Conservation (phyloP, 2,888 invertebrate species). For the Tineola bisselliella region DNA sequence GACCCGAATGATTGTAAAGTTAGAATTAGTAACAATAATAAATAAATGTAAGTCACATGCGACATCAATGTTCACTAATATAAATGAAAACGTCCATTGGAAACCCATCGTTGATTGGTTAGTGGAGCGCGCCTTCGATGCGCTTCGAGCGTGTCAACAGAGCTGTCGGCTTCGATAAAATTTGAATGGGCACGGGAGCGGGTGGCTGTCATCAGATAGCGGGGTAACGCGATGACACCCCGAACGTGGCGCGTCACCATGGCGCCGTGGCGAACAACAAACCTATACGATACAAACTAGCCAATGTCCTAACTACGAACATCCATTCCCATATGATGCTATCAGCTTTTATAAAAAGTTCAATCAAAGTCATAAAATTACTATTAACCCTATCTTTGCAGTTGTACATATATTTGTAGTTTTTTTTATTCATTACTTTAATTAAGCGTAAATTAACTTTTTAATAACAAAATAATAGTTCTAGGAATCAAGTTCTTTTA, state of each 20-base stretch:
- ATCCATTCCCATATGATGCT: neutral
- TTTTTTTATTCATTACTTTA: too few relatives aligned
- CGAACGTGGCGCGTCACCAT: slow-evolving; percentile 14
- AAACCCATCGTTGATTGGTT: neutral
- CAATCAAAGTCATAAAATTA: neutral
- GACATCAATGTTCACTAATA: neutral
- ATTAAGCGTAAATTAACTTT: too few relatives aligned
- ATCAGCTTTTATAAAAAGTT: neutral
- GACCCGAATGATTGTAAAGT: too few relatives aligned
- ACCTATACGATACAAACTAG: neutral
- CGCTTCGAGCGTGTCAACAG: slow-evolving; percentile 10
- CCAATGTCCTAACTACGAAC: neutral
- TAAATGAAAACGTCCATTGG: slow-evolving; percentile 5
- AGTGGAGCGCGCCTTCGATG: slow-evolving; percentile 7
- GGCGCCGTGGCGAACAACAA: slow-evolving; percentile 8
- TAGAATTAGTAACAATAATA: too few relatives aligned
- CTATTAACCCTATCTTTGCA: neutral
- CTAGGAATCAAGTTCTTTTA: neutral
- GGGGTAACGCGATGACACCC: neutral
- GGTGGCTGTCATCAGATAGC: slow-evolving; percentile 13
- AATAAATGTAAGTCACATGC: neutral
- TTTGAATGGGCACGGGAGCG: slow-evolving; percentile 14
- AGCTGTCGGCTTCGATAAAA: slow-evolving; percentile 14
- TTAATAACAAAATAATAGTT: too few relatives aligned
- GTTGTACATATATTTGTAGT: too few relatives aligned